Evolutionary conservation across 2,113 vertebrate genomes (phyloP).

Genomic region (Stigmatopora argus): DNA sequence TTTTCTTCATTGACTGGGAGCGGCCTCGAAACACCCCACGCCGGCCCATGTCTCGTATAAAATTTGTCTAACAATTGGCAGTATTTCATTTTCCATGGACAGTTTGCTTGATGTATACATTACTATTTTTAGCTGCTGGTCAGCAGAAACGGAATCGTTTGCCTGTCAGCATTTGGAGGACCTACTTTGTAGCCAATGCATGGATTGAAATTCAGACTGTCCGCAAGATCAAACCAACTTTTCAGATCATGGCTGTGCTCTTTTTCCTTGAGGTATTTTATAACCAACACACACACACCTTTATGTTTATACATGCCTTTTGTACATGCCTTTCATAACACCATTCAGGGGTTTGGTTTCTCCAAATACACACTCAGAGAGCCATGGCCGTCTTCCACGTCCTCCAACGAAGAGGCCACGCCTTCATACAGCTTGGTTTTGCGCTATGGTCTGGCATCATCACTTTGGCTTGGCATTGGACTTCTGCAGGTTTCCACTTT

Average conservation of each 20-base stretch:
- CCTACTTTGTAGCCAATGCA: slow-evolving; percentile 95
- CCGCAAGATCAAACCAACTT: slow-evolving; percentile 88
- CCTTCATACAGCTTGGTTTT: slow-evolving; percentile 82
- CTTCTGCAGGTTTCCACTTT: slow-evolving; percentile 76
- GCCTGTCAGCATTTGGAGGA: slow-evolving; percentile 96
- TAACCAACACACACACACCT: not conserved
- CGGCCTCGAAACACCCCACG: slow-evolving; percentile 81
- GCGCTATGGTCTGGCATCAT: slow-evolving; percentile 81
- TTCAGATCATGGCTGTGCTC: slow-evolving; percentile 86
- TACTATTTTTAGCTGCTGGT: slow-evolving; percentile 63
- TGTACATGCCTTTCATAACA: slow-evolving; percentile 3
- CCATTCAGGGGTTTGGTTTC: slow-evolving; percentile 82
- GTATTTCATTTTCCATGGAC: not conserved
- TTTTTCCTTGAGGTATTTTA: slow-evolving; percentile 86
- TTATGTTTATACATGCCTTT: not conserved
- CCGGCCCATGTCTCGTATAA: slow-evolving; percentile 81
- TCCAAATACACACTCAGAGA: slow-evolving; percentile 88
- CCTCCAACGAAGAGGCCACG: slow-evolving; percentile 69
- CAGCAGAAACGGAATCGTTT: slow-evolving; percentile 70
- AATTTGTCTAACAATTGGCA: not conserved
- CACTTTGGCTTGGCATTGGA: slow-evolving; percentile 84
- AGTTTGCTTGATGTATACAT: slow-evolving; percentile 15
- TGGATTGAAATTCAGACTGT: slow-evolving; percentile 96
- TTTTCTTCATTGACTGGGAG: slow-evolving; percentile 98
- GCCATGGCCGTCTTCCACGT: slow-evolving; percentile 77